Evolutionary conservation across 2,113 vertebrate genomes (phyloP).

Genomic region (Muntiacus muntjak): DNA sequence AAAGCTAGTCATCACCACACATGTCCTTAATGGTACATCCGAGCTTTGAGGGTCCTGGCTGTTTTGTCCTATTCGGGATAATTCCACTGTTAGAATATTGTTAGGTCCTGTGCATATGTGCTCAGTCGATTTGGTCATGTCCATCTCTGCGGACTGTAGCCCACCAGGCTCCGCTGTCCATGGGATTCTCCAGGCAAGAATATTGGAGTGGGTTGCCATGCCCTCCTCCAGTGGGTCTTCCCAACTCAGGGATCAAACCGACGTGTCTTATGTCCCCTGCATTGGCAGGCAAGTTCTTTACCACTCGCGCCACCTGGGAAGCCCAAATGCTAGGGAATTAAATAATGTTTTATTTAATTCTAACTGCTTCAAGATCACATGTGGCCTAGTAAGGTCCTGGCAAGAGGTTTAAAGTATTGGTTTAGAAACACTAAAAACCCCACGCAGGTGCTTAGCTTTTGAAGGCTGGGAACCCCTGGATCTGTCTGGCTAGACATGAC

Average conservation of each 20-base stretch:
- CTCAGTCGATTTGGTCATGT: not conserved
- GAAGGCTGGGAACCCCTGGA: not conserved
- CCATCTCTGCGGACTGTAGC: not conserved
- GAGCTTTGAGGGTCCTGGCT: not conserved
- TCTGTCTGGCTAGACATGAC: not conserved
- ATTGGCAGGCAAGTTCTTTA: not conserved
- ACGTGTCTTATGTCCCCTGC: not conserved
- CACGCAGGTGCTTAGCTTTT: not conserved
- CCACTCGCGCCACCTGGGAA: not conserved
- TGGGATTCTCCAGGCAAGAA: not conserved
- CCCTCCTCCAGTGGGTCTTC: not conserved
- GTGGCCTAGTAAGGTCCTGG: not conserved
- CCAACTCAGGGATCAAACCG: not conserved
- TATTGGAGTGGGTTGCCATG: not conserved
- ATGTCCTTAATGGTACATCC: not conserved
- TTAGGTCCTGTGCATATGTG: not conserved
- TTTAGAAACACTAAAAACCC: not conserved
- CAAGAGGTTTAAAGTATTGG: not conserved
- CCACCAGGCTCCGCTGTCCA: not conserved
- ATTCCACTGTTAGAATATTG: not conserved
- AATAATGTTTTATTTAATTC: not conserved
- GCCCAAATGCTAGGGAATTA: not conserved
- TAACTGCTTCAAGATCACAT: not conserved
- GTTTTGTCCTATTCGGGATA: not conserved
- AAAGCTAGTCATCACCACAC: too few species aligned